Evolutionary conservation across 2,797 vertebrate species (phyloP), one percentile per base, ranked within the genome.

Genomic region (Strix occidentalis): DNA sequence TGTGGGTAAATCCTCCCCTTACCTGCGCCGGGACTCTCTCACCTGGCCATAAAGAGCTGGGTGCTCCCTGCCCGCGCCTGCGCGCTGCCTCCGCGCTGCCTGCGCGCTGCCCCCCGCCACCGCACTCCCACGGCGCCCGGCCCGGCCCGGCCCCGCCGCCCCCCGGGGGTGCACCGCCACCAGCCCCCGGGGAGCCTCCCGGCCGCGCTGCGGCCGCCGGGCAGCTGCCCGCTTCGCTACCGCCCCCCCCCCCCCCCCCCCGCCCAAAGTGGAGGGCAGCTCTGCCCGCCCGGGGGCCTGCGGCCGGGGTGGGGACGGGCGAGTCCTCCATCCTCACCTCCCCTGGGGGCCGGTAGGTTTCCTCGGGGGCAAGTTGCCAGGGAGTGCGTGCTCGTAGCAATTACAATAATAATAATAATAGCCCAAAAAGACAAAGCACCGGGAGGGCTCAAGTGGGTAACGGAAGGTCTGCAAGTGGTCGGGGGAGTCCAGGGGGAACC

Each of bases 11-110:
- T 98, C 98, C 98, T 97, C 97, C 97, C 98, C 98, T 98, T 98
- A 99, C 99, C 98, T 99, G 98, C 97, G 98, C 70, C 97, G 94
- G 97, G 97, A 98, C 98, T 98, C 98, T 97, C 98, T 99, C 99
- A 99, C 99, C 99, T 99, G 99, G 99, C 96, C 98, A 98, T 99
- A 98, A 99, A 99, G 98, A 98, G 97, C 97, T 98, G 97, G 97
- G 98, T 98, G 98, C 98, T 97, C 99, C 98, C 98, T 98, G 98
- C 97, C 94, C 93, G 98, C 99, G 99, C 99, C 99, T 99, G 99
- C 99, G 99, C 99, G 98, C 54, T 95, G 63, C 91, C 31, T 66
- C 48, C 98, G 58, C 88, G 29, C 77, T 92, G 78, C 80, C 80
- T 97, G 80, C 66, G 93, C 96, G 97, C 96, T 97, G 96, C 97